Conservation (phyloP, 2,888 invertebrate species). For the Scaptomyza reducta region DNA sequence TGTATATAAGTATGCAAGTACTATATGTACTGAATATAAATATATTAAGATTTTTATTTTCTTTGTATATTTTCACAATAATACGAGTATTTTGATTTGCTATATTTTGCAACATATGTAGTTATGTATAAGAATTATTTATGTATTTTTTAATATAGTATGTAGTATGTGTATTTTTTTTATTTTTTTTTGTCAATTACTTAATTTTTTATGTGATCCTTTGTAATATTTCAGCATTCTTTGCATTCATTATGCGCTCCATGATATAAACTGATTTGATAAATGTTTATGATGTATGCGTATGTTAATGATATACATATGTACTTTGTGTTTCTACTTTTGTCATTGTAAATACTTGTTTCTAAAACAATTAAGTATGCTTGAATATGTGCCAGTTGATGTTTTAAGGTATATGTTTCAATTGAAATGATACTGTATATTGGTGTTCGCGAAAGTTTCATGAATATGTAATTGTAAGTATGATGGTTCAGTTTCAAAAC, state of each 20-base stretch:
- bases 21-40: slow-evolving; percentile 13
- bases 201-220: slow-evolving; percentile 21
- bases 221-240: slow-evolving; percentile 45
- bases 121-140: slow-evolving; percentile 37
- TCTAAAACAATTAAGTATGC: slow-evolving; percentile 42
- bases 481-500: slow-evolving; percentile 16
- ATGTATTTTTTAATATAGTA: slow-evolving; percentile 29
- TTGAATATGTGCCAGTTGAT: slow-evolving; percentile 66
- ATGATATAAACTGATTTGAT: slow-evolving; percentile 45
- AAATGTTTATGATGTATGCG: slow-evolving; percentile 27
- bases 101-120: slow-evolving; percentile 60
- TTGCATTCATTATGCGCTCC: slow-evolving; percentile 26
- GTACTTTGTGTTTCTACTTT: slow-evolving; percentile 38
- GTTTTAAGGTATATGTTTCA: slow-evolving; percentile 18
- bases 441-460: slow-evolving; percentile 41
- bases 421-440: slow-evolving; percentile 63
- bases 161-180: slow-evolving; percentile 33
- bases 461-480: slow-evolving; percentile 22
- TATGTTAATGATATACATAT: slow-evolving; percentile 15
- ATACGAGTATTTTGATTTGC: slow-evolving; percentile 67
- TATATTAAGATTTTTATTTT: slow-evolving; percentile 29
- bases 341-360: slow-evolving; percentile 56
- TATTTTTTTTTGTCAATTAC: slow-evolving; percentile 18
- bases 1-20: slow-evolving; percentile 18
- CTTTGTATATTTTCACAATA: slow-evolving; percentile 70